Conservation (phyloP, 2,797 vertebrate species). For the Salmo trutta region DNA sequence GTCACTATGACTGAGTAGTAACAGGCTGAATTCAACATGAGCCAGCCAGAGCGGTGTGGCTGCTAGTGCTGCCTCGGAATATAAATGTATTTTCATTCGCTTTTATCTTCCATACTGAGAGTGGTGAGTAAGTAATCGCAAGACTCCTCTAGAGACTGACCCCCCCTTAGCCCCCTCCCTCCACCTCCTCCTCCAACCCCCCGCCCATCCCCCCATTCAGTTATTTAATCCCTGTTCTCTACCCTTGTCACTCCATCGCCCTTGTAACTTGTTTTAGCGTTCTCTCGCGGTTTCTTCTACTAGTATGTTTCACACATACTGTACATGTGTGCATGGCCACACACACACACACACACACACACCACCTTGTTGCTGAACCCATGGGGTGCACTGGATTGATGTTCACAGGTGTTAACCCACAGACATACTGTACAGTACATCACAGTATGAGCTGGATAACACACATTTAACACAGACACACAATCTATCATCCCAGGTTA, state of each 20-base stretch:
- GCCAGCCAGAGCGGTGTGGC: conserved; percentile 59
- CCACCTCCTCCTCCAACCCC: neutral
- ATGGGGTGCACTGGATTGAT: neutral
- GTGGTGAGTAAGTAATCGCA: conserved; percentile 23
- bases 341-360: conserved; percentile 1
- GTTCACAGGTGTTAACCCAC: conserved; percentile 5
- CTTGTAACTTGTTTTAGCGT: neutral
- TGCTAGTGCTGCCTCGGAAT: conserved; percentile 80
- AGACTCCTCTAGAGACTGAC: neutral
- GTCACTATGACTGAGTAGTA: neutral
- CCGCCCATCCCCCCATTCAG: neutral
- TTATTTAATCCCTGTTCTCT: neutral
- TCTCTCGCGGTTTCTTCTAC: neutral
- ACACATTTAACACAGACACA: conserved; percentile 5
- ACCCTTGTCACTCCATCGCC: neutral
- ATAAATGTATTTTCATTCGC: conserved; percentile 81
- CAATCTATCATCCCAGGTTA: neutral
- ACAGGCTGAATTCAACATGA: conserved; percentile 79
- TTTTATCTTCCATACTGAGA: conserved; percentile 81
- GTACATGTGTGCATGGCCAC: neutral
- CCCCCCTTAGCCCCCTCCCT: neutral
- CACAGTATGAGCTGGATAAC: neutral
- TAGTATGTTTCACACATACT: neutral
- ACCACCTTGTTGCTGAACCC: conserved; percentile 24
- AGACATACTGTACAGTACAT: neutral